Evolutionary conservation across 2,888 invertebrate genomes (phyloP).

Genomic region (Myopa testacea): DNA sequence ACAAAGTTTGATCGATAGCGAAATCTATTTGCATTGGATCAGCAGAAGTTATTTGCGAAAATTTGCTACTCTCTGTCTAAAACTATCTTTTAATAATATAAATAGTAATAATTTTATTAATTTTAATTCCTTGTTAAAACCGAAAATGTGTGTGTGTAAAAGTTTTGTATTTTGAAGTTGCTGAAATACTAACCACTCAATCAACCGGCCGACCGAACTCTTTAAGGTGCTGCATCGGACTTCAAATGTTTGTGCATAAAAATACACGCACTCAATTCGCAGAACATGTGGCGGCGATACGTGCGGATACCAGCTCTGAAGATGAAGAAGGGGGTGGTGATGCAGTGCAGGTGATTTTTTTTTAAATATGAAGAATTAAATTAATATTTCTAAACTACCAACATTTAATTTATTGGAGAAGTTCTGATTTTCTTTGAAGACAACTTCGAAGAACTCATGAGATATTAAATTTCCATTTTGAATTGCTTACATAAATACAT

Average conservation of each 20-base stretch:
- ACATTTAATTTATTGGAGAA: no score
- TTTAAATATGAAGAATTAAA: neutral
- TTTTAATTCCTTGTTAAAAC: neutral
- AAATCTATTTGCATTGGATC: neutral
- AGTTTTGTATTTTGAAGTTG: conserved; percentile 29
- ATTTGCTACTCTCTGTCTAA: no score
- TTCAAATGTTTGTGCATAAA: conserved; percentile 72
- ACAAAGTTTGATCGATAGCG: neutral
- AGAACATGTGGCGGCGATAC: conserved; percentile 66
- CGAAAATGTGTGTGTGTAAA: conserved; percentile 2
- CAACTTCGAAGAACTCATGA: no score
- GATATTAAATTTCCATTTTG: no score
- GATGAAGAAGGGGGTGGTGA: conserved; percentile 73
- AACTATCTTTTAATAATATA: no score
- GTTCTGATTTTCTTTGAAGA: no score
- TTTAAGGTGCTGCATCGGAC: no score
- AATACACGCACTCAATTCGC: conserved; percentile 59
- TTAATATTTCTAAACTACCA: no score
- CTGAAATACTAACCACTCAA: neutral
- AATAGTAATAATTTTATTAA: no score
- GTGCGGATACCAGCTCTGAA: conserved; percentile 71
- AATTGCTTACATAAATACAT: no score
- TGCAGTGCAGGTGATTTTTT: conserved; percentile 62
- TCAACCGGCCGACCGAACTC: neutral
- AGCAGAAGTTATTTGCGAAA: no score